Evolutionary conservation across 2,797 vertebrate genomes (phyloP), one percentile per base, ranked within the genome.

Genomic region (Kryptopterus vitreolus): DNA sequence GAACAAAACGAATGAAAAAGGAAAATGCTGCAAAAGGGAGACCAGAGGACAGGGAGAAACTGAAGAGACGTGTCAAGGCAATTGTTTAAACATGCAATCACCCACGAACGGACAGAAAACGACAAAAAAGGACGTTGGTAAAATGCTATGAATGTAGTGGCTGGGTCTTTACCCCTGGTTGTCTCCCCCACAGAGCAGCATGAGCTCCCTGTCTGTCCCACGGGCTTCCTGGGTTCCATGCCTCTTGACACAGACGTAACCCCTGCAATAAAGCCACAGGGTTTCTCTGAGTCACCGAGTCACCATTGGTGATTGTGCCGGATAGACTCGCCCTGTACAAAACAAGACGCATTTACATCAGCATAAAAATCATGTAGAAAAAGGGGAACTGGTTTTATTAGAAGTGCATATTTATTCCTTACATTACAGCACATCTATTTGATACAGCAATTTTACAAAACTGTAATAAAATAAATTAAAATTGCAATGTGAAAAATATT

Each of bases 161-260:
- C 24, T 13, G 16, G 8, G 1, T 55, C 88, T 87, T 78, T 82
- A 95, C 94, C 90, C 94, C 93, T 13, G 87, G 78, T 59, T 90
- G 89, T 20, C 88, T 88, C 48, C 92, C 91, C 85, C 85, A 79
- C 13, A 95, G 63, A 0, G 90, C 90, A 3, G 88, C 59, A 0
- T 89, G 91, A 55, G 89, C 91, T 50, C 33, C 66, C 2, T 91
- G 89, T 71, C 76, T 86, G 43, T 90, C 89, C 93, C 93, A 95
- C 13, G 91, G 86, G 7, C 69, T 81, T n/a, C 62, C 76, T 0
- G 92, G 93, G 70, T 89, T 89, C 93, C 94, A 95, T 75, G 93
- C 92, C 3, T 88, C 86, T 86, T 89, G 89, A 71, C 91, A 93
- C 57, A 84, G 76, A 55, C 31, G 90, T 81, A 95, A 89, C 53